Base-by-base conservation (phyloP, 2,797 vertebrate species). In the Paedocypris micromegethes region DNA sequence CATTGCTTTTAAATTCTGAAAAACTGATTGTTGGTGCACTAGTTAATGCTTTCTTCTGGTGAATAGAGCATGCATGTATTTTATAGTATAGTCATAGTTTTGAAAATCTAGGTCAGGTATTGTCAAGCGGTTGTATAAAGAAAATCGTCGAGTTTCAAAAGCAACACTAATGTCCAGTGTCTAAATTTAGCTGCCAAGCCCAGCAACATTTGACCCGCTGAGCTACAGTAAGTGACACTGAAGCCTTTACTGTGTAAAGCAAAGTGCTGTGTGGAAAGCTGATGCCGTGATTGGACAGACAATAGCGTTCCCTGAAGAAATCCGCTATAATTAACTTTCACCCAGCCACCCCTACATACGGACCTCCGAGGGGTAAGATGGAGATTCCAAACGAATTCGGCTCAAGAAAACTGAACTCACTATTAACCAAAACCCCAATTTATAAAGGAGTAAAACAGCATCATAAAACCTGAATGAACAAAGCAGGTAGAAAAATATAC, bases 261-360 rank as follows among this genome's bases (percentile, higher is more conserved):
- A 77, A 52, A 71, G 52, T 78, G 48, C 3, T 38, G 74, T 43
- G 62, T 50, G 76, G 78, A 44, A 53, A 78, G 64, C 73, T 59
- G 23, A 76, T 71, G 76, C 81, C 73, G 59, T 74, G 75, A 72
- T 72, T 23, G 23, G 23, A 23, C 78, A 61, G 78, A 81, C 78
- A 84, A 79, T 75, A 71, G 77, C 70, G 71, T 49, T 64, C 67
- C 75, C 78, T 76, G 2, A 55, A 67, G 73, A 76, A 70, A 59
- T 42, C 43, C 42, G 66, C 83, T 87, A 88, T 85, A 84, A 86
- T 84, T 85, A 88, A 81, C 77, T 68, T 68, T 79, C 79, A 73
- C 78, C 63, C 61, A 54, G 57, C 77, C 78, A 68, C 66, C 44
- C 38, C 44, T 3, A 9, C 48, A 39, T 52, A 23, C 23, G 23